Base-by-base conservation (phyloP, 1,140 invertebrate genomes). In the Pantala flavescens region DNA sequence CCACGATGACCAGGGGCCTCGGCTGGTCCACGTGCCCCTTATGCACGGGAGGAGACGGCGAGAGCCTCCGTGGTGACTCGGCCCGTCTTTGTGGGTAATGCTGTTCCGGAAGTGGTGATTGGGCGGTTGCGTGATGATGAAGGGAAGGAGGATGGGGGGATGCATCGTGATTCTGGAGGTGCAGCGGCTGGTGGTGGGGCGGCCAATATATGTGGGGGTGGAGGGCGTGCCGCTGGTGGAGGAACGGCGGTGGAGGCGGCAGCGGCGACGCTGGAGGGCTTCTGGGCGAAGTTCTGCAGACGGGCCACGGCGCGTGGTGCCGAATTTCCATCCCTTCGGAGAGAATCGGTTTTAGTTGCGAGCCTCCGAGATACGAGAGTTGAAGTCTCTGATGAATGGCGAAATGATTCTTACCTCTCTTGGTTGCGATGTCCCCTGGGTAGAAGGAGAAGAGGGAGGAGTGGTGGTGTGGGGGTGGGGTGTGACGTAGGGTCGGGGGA, bases 201-300 rank as follows among this genome's bases (percentile, higher is more conserved):
- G 49, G 49, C 49, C 49, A 63, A 12, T 63, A 63, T 63, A 63
- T 63, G 49, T 63, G 49, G 49, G 49, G 49, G 49, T 63, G 49
- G 49, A 63, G 49, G n/a, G 49, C 49, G n/a, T 63, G 49, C 12
- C 49, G 49, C 49, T 63, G 49, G 49, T 63, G 49, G 5, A 63
- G 49, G 49, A 63, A 63, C 16, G 49, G 49, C n/a, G 49, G 49
- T 3, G 14, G 49, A 21, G 14, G 49, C n/a, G 49, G 49, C 3
- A 63, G 49, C 5, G 49, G 49, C 5, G 49, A 63, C 1, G 49
- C 49, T 3, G 49, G 49, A 21, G 49, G 49, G 12, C 49, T 63
- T 21, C 49, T 16, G n/a, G 49, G 49, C 12, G 49, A 63, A 19
- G 49, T 7, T 21, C 49, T 63, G 49, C 49, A 63, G 12, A 3